These are phyloP conservation scores for Pomatostomus ruficeps DNA, from an alignment of 2,113 vertebrate species.

Conservation along the genomic window DNA sequence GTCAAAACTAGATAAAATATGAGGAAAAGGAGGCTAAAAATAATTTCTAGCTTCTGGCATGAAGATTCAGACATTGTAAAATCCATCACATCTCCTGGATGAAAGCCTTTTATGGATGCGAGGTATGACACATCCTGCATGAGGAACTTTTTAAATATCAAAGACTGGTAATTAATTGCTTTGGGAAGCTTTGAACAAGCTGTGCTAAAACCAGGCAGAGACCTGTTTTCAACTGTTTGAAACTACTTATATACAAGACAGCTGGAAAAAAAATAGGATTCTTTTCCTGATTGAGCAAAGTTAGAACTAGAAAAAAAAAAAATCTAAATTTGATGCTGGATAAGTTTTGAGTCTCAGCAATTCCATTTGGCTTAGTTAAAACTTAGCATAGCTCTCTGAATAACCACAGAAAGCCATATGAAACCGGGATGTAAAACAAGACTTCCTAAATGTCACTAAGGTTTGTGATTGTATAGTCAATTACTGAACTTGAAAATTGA, in stretches of 20 bases:
- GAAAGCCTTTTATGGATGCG: accelerated
- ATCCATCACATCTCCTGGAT: not conserved
- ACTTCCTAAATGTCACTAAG: not conserved
- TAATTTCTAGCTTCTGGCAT: not conserved
- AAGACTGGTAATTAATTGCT: not conserved
- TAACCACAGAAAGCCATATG: not conserved
- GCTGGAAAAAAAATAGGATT: not conserved
- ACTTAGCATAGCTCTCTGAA: not conserved
- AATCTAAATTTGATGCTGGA: not conserved
- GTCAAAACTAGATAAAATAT: not conserved
- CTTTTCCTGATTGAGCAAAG: not conserved
- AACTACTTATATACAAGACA: not conserved
- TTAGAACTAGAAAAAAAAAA: not conserved
- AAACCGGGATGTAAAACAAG: not conserved
- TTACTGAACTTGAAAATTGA: not conserved
- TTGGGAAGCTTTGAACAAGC: not conserved
- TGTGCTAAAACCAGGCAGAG: not conserved
- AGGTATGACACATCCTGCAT: not conserved
- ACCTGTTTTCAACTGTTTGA: not conserved
- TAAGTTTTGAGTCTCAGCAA: not conserved
- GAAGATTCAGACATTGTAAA: not conserved
- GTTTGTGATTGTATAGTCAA: not conserved
- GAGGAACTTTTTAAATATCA: not conserved
- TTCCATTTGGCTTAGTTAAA: not conserved
- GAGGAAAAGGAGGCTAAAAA: not conserved